Evolutionary conservation across 2,888 invertebrate species (phyloP), one percentile per base, ranked within the genome.

Genomic region (Drosophila koepferae): DNA sequence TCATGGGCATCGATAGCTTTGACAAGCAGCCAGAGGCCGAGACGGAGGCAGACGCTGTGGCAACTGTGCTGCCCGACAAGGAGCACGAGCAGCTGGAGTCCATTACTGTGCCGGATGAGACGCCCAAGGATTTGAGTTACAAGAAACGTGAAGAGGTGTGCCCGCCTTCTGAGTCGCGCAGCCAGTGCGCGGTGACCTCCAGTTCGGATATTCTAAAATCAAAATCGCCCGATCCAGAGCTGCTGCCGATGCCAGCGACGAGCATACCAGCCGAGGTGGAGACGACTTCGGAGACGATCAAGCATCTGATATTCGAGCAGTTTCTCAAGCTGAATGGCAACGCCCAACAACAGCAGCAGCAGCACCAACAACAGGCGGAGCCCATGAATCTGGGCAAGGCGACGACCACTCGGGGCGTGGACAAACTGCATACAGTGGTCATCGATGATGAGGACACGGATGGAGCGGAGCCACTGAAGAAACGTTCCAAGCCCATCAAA

Each of bases 201-300:
- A 95, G 95, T 83, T 96, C 96, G 1, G 96, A 96, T 91, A 95
- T 96, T 41, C 95, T 96, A 90, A 96, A 96, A 91, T 96, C 96
- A 0, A 86, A 81, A 23, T 76, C 83, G 0, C 75, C 83, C 0
- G 84, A 79, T 8, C 96, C 96, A 80, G 96, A 96, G 44, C 53
- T 65, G 28, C 61, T 77, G 7, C 71, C 71, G 16, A 96, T 96
- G 87, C 96, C 96, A 14, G 71, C 77, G 7, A 76, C 60, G 10
- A 71, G 76, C 48, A 86, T 86, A 54, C 86, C 86, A 8, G 84
- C 86, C 38, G 86, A 87, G 43, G 94, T 96, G 49, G 95, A 95
- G 44, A 95, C 95, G 28, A 96, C 96, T 10, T 96, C 96, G 18
- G 96, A 96, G 84, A 91, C 91, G 56, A 90, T 90, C 64, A 92